Percentiles rank a stretch among this genome's conserved stretches.
Evolutionary conservation across 1,140 invertebrate genomes (phyloP).

Genomic region (Ctenoplectra terminalis): DNA sequence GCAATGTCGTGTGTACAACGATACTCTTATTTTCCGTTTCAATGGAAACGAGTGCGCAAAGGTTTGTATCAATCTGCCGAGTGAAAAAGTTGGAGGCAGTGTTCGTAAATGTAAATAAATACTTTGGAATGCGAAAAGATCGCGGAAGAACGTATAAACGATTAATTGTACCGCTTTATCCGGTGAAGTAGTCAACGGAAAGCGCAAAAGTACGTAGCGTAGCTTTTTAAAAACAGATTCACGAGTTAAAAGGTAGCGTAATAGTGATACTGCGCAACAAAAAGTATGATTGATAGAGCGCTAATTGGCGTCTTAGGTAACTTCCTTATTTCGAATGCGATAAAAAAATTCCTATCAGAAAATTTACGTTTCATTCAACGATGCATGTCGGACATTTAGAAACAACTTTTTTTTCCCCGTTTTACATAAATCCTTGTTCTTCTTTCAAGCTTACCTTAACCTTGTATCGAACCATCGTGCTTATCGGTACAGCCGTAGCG

Average conservation of each 20-base stretch:
- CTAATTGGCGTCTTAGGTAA: constrained; percentile 6
- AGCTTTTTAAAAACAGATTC: not conserved
- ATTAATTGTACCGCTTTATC: not conserved
- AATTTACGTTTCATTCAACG: not conserved
- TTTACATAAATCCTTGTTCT: not conserved
- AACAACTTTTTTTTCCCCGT: not conserved
- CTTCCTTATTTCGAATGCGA: not conserved
- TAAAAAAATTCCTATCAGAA: not conserved
- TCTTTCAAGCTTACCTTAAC: not conserved
- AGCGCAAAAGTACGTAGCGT: not conserved
- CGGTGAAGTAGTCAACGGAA: not conserved
- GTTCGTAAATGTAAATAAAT: too few species aligned
- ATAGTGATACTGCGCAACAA: not conserved
- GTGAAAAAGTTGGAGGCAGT: not conserved
- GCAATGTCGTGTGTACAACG: not conserved
- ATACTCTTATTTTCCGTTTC: too few species aligned
- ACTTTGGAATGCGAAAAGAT: not conserved
- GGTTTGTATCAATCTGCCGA: not conserved
- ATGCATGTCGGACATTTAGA: not conserved
- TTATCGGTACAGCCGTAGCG: not conserved
- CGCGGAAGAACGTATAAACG: not conserved
- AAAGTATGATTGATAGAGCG: constrained; percentile 10
- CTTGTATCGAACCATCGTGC: not conserved
- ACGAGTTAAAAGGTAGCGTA: not conserved
- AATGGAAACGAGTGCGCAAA: not conserved